These are phyloP conservation scores for Cossypha heuglini DNA, from an alignment of 2,797 vertebrate genomes.

Conservation along the genomic window DNA sequence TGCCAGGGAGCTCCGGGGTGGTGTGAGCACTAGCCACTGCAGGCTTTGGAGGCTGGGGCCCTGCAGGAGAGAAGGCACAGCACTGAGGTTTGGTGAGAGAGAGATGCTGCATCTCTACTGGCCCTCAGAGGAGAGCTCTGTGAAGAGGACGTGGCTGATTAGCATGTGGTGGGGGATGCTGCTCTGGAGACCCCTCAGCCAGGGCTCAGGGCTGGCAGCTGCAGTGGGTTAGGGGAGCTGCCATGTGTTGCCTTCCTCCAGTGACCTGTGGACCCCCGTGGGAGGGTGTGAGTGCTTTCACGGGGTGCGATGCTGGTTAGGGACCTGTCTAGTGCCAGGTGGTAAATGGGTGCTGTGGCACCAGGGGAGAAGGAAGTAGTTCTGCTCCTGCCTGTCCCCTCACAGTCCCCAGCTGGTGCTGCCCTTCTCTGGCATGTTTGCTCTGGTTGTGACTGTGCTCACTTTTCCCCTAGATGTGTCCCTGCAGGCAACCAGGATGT, in stretches of 20 bases:
- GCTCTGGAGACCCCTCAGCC: background rate
- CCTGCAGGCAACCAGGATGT: background rate
- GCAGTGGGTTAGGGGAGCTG: background rate
- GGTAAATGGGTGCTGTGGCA: background rate
- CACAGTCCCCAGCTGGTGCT: background rate
- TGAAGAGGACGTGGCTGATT: background rate
- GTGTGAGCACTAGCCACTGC: fast-evolving
- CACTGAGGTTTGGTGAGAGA: background rate
- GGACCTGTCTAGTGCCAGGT: background rate
- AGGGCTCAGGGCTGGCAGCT: background rate
- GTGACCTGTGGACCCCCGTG: fast-evolving
- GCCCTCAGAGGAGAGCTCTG: background rate
- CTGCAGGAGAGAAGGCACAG: background rate
- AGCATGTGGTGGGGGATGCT: background rate
- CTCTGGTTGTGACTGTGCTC: background rate
- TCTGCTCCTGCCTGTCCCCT: background rate
- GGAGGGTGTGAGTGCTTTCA: background rate
- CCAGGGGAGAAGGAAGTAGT: fast-evolving
- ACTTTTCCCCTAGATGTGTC: background rate
- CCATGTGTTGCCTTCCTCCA: background rate
- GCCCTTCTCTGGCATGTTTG: background rate
- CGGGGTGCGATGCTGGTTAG: fast-evolving
- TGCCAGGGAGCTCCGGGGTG: fast-evolving
- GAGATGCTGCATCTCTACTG: background rate
- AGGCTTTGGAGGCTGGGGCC: background rate